phyloP scores from a whole-genome alignment of 2,113 vertebrate species.

The Mugil cephalus region DNA sequence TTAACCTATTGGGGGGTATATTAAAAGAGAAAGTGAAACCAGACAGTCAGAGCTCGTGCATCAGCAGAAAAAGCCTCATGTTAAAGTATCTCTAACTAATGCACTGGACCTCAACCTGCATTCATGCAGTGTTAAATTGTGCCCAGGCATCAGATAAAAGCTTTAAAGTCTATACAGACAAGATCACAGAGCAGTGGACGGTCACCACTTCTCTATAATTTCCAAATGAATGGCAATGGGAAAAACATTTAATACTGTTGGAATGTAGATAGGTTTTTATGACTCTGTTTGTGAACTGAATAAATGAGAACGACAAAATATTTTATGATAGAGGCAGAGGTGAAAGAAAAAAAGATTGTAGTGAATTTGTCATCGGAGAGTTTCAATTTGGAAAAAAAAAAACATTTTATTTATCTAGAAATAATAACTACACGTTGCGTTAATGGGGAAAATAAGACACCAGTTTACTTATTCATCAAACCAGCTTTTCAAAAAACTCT shows the following conservation, averaged over 20 bases:
- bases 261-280: background rate
- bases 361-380: background rate
- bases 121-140: background rate
- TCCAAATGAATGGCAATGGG: background rate
- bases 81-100: background rate
- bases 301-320: background rate
- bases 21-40: background rate
- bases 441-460: slow-evolving; percentile 21
- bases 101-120: background rate
- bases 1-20: background rate
- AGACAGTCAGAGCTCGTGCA: background rate
- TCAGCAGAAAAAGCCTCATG: background rate
- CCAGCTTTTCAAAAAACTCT: slow-evolving; percentile 18
- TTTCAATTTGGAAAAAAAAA: too few species aligned
- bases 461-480: slow-evolving; percentile 41
- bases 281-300: slow-evolving; percentile 15
- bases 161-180: slow-evolving; percentile 3
- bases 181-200: background rate
- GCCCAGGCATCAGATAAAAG: slow-evolving; percentile 26
- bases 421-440: too few species aligned
- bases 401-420: too few species aligned
- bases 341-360: background rate
- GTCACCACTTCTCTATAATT: background rate
- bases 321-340: background rate
- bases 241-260: slow-evolving; percentile 3